Conservation (phyloP, 2,113 vertebrate genomes). For the Colinus virginianus region DNA sequence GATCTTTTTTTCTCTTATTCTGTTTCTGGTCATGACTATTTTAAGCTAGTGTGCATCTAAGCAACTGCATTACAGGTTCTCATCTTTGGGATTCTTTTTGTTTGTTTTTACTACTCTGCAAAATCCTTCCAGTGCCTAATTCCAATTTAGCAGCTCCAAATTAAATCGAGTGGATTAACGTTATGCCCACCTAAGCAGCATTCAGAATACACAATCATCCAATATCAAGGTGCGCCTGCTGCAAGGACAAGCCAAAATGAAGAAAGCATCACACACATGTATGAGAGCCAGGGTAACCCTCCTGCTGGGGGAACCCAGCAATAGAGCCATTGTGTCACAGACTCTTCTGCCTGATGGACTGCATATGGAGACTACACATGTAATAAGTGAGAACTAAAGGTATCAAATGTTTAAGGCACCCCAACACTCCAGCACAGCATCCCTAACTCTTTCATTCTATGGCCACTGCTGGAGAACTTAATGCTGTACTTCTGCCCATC, state of each 20-base stretch:
- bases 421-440: neutral
- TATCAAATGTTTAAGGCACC: neutral
- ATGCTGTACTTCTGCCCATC: neutral
- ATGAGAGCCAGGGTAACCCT: neutral
- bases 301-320: neutral
- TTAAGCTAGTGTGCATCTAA: neutral
- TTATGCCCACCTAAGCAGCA: neutral
- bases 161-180: conserved; percentile 14
- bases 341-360: rapidly evolving
- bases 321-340: neutral
- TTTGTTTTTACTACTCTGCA: neutral
- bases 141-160: conserved; percentile 9
- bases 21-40: neutral
- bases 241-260: neutral
- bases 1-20: neutral
- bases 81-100: neutral
- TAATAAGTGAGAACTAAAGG: neutral
- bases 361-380: neutral
- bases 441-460: neutral
- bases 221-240: neutral
- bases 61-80: neutral
- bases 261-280: neutral
- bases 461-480: neutral
- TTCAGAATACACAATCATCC: conserved; percentile 11
- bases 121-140: neutral